Evolutionary conservation across 2,888 invertebrate species (phyloP).

Genomic region (Aphodius sticticus): DNA sequence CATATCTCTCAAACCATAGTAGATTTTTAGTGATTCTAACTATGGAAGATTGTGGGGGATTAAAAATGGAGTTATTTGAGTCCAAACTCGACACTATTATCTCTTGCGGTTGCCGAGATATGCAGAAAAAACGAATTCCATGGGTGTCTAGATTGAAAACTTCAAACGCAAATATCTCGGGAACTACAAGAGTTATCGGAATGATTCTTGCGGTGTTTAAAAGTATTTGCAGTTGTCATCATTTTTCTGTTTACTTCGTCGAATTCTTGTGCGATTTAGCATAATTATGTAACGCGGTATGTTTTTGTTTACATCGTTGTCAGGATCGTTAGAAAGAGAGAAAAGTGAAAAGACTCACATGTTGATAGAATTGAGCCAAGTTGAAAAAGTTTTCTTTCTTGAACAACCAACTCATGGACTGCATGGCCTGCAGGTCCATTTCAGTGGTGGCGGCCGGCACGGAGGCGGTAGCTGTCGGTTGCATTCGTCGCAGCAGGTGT

Average conservation of each 20-base stretch:
- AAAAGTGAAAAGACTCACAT: conserved; percentile 70
- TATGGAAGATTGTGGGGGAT: neutral
- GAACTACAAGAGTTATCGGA: neutral
- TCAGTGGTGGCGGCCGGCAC: conserved; percentile 71
- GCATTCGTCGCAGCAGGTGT: conserved; percentile 65
- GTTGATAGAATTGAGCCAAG: conserved; percentile 96
- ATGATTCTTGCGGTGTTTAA: neutral
- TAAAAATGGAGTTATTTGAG: neutral
- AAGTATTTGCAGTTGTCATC: too few species aligned
- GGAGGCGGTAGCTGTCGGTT: conserved; percentile 70
- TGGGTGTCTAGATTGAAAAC: conserved; percentile 10
- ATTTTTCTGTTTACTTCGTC: neutral
- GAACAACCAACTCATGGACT: conserved; percentile 96
- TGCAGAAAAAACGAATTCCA: neutral
- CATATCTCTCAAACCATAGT: too few species aligned
- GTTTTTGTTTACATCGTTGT: neutral
- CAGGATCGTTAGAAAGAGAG: neutral
- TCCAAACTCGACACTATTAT: neutral
- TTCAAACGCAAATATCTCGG: neutral
- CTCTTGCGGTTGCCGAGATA: neutral
- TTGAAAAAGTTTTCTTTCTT: conserved; percentile 95
- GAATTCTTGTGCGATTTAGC: neutral
- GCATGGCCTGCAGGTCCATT: conserved; percentile 93
- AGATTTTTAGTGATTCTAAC: neutral
- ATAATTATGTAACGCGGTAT: neutral